phyloP scores from a whole-genome alignment of 2,888 invertebrate genomes.

The Tribolium freemani region DNA sequence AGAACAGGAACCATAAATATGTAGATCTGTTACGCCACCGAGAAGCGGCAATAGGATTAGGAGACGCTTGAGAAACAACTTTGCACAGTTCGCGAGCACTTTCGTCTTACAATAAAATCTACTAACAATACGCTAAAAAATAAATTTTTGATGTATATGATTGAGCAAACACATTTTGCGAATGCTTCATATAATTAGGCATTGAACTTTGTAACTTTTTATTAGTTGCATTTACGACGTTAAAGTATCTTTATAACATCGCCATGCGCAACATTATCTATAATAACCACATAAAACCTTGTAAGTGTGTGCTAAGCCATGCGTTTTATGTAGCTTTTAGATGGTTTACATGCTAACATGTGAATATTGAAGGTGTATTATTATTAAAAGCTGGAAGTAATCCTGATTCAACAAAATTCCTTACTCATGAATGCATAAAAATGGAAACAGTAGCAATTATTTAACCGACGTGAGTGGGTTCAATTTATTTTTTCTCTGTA shows the following conservation, averaged over 20 bases:
- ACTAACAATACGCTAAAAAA: background rate
- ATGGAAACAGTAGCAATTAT: too few relatives aligned
- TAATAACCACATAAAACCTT: background rate
- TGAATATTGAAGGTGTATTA: background rate
- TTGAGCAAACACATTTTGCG: background rate
- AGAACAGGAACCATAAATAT: conserved; percentile 44
- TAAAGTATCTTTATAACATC: background rate
- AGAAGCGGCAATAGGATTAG: conserved; percentile 1
- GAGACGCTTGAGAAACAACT: conserved; percentile 3
- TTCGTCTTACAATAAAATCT: too few relatives aligned
- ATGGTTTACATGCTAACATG: background rate
- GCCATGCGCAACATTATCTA: background rate
- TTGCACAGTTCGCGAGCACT: background rate
- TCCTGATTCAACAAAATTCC: too few relatives aligned
- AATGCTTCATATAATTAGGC: background rate
- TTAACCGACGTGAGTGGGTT: too few relatives aligned
- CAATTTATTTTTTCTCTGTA: background rate
- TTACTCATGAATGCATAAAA: too few relatives aligned
- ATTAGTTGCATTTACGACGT: background rate
- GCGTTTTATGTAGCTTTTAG: background rate
- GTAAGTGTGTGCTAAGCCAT: background rate
- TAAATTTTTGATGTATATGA: background rate
- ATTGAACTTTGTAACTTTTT: background rate
- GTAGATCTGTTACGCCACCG: conserved; percentile 35
- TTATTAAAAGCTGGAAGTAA: too few relatives aligned